phyloP scores from a whole-genome alignment of 2,888 invertebrate species.

The Acanthopleura granulata region DNA sequence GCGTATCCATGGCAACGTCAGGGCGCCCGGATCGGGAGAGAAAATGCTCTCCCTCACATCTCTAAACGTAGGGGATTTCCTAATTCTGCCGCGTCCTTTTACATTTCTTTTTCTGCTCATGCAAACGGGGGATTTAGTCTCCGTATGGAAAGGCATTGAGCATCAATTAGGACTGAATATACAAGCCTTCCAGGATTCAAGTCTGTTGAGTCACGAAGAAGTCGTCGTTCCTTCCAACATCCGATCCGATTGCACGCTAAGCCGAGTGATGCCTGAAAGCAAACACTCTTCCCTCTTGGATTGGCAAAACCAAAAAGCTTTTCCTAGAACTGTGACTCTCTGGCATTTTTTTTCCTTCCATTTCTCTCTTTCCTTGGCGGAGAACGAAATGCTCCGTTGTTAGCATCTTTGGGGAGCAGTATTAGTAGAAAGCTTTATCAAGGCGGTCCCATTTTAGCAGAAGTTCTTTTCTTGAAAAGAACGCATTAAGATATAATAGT shows the following conservation, averaged over 20 bases:
- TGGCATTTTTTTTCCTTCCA: not conserved
- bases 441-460: no score
- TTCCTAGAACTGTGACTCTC: not conserved
- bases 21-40: not conserved
- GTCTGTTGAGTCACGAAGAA: slow-evolving; percentile 1
- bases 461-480: no score
- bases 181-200: not conserved
- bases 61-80: slow-evolving; percentile 13
- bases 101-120: not conserved
- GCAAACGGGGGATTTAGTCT: slow-evolving; percentile 19
- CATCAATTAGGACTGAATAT: slow-evolving; percentile 14
- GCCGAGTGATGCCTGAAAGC: no score
- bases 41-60: not conserved
- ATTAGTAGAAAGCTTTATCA: no score
- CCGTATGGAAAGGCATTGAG: not conserved
- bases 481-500: no score
- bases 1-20: slow-evolving; percentile 11
- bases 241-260: no score
- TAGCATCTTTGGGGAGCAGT: no score
- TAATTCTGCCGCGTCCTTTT: slow-evolving; percentile 6
- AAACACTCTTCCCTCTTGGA: not conserved
- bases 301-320: not conserved
- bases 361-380: no score
- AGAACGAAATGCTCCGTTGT: no score
- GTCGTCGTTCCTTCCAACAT: not conserved